Base-by-base conservation (phyloP, 2,113 vertebrate genomes). In the Sebastes fasciatus region DNA sequence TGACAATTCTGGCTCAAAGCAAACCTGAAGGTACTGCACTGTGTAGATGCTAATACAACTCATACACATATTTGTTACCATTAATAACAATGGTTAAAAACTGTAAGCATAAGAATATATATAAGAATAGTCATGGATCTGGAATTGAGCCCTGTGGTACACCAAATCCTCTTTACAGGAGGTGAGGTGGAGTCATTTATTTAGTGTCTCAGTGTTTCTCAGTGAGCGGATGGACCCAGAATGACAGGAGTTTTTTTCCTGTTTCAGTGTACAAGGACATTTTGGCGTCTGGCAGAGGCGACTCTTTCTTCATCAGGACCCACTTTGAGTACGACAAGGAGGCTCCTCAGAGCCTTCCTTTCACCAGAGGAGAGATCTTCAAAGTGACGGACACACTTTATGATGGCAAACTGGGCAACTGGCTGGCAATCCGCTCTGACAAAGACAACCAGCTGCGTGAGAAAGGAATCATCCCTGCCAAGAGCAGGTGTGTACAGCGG, bases 321-420 rank as follows among this genome's bases (percentile, higher is more conserved):
- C 98, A 99, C 91, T 99, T 99, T 82, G 98, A 99, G 57, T 98
- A 96, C 77, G 98, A 99, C 83, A 99, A 97, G 89, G 98, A 99
- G 82, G 92, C 94, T 8, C 95, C 96, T 0, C 98, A 99, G 92
- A 97, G 98, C 85, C 94, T 99, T 82, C 93, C 96, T 5, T 99
- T 99, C 89, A 93, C 93, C 82, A 93, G 97, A 79, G 98, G 98
- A 0, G 97, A 99, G 74, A 95, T 99, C 87, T 98, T 99, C 85
- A 97, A 99, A 77, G 98, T 99, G 77, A 97, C 98, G 0, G 98
- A 99, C 93, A 99, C 98, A 0, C 95, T 99, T 2, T 99, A 99
- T 9, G 97, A 99, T 1, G 98, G 98, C 72, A 99, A 99, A 85
- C 94, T 99, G 83, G 98, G 98, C 64, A 97, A 96, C 92, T 99